Percentiles rank a stretch among this genome's conserved stretches.
Evolutionary conservation across 53 echinoderm and acorn worm species (phyloP).

Genomic region (Mesocentrotus franciscanus): DNA sequence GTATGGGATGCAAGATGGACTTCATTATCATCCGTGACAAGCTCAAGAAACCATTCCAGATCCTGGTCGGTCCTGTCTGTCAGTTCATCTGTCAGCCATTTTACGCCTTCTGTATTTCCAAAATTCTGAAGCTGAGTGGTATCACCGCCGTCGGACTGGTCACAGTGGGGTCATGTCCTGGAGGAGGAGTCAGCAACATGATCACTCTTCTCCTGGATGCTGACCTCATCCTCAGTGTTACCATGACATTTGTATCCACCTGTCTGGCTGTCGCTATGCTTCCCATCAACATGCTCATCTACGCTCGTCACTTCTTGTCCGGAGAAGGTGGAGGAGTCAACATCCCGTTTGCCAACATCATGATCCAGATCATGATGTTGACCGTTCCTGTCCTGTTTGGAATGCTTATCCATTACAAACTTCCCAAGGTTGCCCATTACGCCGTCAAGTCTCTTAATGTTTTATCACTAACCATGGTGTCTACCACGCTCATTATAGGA

Average conservation of each 20-base stretch:
- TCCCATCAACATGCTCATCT: conserved; percentile 91
- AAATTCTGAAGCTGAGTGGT: conserved; percentile 79
- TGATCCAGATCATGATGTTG: conserved; percentile 88
- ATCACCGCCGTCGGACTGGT: conserved; percentile 88
- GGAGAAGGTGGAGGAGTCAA: conserved; percentile 72
- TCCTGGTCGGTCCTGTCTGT: conserved; percentile 88
- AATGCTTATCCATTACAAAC: conserved; percentile 85
- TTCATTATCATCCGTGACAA: conserved; percentile 80
- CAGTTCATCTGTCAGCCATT: conserved; percentile 93
- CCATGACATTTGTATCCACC: conserved; percentile 90
- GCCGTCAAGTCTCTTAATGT: conserved; percentile 84
- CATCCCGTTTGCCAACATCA: conserved; percentile 84
- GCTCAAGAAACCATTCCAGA: conserved; percentile 81
- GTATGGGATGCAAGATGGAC: conserved; percentile 93
- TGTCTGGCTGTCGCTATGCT: conserved; percentile 86
- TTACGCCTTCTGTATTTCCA: conserved; percentile 84
- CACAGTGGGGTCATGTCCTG: conserved; percentile 92
- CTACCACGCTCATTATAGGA: conserved; percentile 77
- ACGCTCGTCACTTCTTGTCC: conserved; percentile 76
- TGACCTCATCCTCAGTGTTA: conserved; percentile 92
- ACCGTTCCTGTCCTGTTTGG: conserved; percentile 84
- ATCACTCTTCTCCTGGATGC: conserved; percentile 91
- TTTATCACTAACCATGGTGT: conserved; percentile 77
- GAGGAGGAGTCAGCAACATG: conserved; percentile 97
- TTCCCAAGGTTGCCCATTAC: conserved; percentile 83